Evolutionary conservation across 2,797 vertebrate species (phyloP).

Genomic region (Poeciliopsis turneri): DNA sequence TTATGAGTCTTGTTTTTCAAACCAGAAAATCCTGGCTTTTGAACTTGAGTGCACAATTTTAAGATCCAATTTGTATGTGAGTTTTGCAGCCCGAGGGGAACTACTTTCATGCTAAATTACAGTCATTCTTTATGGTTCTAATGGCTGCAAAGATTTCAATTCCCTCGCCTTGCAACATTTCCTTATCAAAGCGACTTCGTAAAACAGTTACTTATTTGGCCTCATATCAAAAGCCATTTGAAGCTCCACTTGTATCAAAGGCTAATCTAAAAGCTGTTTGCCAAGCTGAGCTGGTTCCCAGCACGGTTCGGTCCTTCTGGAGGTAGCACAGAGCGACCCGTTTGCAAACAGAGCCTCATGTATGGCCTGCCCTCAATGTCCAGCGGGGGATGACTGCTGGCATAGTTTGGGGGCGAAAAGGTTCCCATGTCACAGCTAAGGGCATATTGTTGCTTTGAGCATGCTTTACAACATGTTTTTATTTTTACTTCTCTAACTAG

Average conservation of each 20-base stretch:
- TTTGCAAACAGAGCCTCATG: constrained; percentile 56
- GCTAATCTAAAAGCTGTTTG: constrained; percentile 56
- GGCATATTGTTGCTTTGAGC: constrained; percentile 53
- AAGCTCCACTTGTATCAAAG: constrained; percentile 42
- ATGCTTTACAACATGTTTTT: constrained; percentile 67
- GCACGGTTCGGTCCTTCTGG: constrained; percentile 61
- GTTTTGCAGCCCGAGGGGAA: constrained; percentile 57
- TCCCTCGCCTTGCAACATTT: constrained; percentile 64
- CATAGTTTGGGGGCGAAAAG: constrained; percentile 48
- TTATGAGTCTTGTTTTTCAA: background rate
- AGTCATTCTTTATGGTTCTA: constrained; percentile 65
- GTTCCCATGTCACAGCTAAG: constrained; percentile 69
- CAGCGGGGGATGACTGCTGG: constrained; percentile 50
- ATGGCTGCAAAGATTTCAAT: constrained; percentile 60
- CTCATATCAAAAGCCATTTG: constrained; percentile 56
- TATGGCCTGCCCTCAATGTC: constrained; percentile 50
- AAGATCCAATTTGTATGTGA: constrained; percentile 37
- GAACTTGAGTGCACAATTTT: background rate
- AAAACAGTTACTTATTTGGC: constrained; percentile 68
- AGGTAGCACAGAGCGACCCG: constrained; percentile 53
- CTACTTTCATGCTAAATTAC: constrained; percentile 66
- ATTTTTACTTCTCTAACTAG: constrained; percentile 58
- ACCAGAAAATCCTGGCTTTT: background rate
- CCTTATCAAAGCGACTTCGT: constrained; percentile 73
- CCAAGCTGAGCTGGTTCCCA: constrained; percentile 67